phyloP scores from a whole-genome alignment of 2,888 invertebrate species.

The Drosophila eohydei region DNA sequence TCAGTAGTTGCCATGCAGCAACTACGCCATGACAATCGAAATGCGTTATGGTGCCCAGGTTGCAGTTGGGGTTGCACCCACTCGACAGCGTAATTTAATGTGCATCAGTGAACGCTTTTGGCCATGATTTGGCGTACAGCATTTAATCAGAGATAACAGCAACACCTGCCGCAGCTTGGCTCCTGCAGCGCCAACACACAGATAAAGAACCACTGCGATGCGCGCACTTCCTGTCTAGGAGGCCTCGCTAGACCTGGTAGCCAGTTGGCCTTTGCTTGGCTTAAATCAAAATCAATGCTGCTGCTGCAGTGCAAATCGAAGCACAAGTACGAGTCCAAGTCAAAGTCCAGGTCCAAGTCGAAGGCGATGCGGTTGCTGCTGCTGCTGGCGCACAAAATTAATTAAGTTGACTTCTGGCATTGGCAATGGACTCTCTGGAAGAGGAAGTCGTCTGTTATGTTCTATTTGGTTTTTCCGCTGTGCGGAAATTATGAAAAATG shows the following conservation, averaged over 20 bases:
- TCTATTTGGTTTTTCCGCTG: conserved; percentile 69
- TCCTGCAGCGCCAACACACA: conserved; percentile 76
- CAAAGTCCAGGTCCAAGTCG: conserved; percentile 6
- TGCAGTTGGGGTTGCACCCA: conserved; percentile 45
- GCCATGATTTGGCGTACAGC: conserved; percentile 76
- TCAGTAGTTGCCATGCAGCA: background rate
- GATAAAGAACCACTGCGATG: conserved; percentile 63
- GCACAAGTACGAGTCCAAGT: background rate
- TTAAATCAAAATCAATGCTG: conserved; percentile 60
- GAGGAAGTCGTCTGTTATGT: conserved; percentile 78
- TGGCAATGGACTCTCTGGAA: conserved; percentile 53
- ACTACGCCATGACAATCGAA: background rate
- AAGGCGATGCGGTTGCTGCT: conserved; percentile 17
- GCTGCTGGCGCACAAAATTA: conserved; percentile 68
- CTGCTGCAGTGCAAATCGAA: conserved; percentile 14
- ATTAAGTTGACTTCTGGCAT: conserved; percentile 82
- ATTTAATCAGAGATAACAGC: conserved; percentile 78
- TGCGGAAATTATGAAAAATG: conserved; percentile 80
- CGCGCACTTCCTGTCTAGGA: conserved; percentile 49
- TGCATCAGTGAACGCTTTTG: conserved; percentile 68
- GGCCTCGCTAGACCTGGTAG: conserved; percentile 37
- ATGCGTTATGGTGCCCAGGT: conserved; percentile 37
- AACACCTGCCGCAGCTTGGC: conserved; percentile 73
- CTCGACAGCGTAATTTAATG: conserved; percentile 60
- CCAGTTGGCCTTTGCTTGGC: conserved; percentile 56